These are phyloP conservation scores for Coelogynopora nodosa DNA, from an alignment of 2,888 invertebrate species.

Conservation along the genomic window DNA sequence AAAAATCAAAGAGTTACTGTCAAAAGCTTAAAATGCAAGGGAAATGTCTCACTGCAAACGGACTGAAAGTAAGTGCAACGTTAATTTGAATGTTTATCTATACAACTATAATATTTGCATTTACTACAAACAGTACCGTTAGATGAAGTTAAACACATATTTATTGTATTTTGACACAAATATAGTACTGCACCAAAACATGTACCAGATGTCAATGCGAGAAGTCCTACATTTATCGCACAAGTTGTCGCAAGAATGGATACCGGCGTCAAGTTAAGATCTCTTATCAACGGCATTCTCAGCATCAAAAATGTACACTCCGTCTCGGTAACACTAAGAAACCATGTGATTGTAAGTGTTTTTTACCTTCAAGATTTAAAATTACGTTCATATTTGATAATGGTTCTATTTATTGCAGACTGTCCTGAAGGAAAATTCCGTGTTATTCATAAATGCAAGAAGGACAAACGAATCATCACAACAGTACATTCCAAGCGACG, in stretches of 20 bases:
- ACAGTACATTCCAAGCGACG: slow-evolving; percentile 2
- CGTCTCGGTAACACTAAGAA: not conserved
- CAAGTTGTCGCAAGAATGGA: slow-evolving; percentile 9
- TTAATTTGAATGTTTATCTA: not conserved
- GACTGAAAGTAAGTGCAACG: not conserved
- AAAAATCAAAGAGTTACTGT: slow-evolving; percentile 30
- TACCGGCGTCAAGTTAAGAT: slow-evolving; percentile 14
- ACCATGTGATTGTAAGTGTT: slow-evolving; percentile 34
- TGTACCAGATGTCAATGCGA: slow-evolving; percentile 35
- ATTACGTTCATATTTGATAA: not conserved
- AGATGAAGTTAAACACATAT: too few relatives aligned
- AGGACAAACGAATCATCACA: slow-evolving; percentile 27
- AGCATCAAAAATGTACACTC: slow-evolving; percentile 30
- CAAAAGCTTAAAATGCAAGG: slow-evolving; percentile 15
- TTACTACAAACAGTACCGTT: too few relatives aligned
- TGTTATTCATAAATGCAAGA: slow-evolving; percentile 39
- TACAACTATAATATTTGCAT: not conserved
- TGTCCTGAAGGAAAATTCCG: slow-evolving; percentile 9
- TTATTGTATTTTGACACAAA: not conserved
- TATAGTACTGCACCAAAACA: slow-evolving; percentile 30
- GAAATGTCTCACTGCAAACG: not conserved
- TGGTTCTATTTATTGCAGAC: not conserved
- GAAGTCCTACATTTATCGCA: slow-evolving; percentile 3
- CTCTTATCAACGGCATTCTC: not conserved
- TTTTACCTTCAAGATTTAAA: not conserved